These are phyloP conservation scores for Microtus richardsoni DNA, from an alignment of 2,113 vertebrate species.

Conservation along the genomic window DNA sequence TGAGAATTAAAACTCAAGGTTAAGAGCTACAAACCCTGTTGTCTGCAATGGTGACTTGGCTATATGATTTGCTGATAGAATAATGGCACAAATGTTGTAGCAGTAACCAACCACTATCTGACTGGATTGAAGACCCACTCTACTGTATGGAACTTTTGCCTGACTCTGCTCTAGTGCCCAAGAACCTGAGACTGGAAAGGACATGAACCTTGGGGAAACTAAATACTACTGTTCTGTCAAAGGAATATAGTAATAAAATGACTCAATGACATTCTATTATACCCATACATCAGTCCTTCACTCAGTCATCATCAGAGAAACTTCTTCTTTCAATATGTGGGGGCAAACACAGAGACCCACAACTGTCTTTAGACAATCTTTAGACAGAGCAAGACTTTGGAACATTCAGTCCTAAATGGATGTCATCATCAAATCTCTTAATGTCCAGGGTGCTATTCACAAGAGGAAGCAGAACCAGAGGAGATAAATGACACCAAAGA, in stretches of 20 bases:
- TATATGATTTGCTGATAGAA: neutral
- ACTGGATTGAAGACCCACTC: neutral
- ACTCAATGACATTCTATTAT: neutral
- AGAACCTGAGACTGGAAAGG: neutral
- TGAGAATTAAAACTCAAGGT: conserved; percentile 34
- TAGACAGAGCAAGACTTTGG: neutral
- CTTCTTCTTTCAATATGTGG: neutral
- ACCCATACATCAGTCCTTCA: neutral
- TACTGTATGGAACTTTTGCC: neutral
- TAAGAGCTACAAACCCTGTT: neutral
- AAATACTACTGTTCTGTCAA: neutral
- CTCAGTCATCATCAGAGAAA: neutral
- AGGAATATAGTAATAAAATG: neutral
- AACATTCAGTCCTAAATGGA: neutral
- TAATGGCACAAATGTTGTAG: neutral
- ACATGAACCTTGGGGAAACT: neutral
- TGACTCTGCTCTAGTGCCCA: neutral
- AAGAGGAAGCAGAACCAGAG: neutral
- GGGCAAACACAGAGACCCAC: neutral
- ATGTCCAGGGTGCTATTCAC: neutral
- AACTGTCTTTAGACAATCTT: neutral
- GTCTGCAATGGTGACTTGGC: neutral
- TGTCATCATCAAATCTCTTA: neutral
- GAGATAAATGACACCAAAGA: neutral
- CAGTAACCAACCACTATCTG: neutral